Evolutionary conservation across 2,888 invertebrate genomes (phyloP).

Genomic region (Schizaphis graminum): DNA sequence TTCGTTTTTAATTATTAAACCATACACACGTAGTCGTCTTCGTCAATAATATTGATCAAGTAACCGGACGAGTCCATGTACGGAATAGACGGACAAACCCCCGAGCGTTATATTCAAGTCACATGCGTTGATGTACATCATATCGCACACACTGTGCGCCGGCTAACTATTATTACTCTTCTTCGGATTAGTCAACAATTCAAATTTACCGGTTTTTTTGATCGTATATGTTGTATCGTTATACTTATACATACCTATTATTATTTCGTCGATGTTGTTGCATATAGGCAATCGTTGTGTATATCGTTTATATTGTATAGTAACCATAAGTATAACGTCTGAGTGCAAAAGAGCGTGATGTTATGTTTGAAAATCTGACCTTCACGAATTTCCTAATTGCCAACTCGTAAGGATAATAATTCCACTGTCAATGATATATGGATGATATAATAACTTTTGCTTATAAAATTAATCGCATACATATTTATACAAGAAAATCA

Average conservation of each 20-base stretch:
- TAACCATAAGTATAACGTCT: background rate
- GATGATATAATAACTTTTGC: background rate
- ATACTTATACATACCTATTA: background rate
- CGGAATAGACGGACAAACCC: slow-evolving; percentile 30
- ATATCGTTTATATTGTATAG: background rate
- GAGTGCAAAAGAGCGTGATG: background rate
- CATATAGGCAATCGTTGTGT: background rate
- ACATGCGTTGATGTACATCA: slow-evolving; percentile 50
- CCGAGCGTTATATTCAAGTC: slow-evolving; percentile 53
- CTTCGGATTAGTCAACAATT: slow-evolving; percentile 49
- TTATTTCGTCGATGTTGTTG: slow-evolving; percentile 34
- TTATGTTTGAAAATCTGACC: background rate
- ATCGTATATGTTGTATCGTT: background rate
- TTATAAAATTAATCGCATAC: background rate
- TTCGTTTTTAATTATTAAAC: slow-evolving; percentile 52
- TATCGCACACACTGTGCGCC: slow-evolving; percentile 53
- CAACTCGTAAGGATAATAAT: background rate
- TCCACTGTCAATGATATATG: background rate
- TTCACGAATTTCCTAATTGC: slow-evolving; percentile 23
- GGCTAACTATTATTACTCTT: background rate
- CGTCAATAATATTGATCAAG: slow-evolving; percentile 52
- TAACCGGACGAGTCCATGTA: slow-evolving; percentile 62
- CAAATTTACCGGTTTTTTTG: slow-evolving; percentile 50
- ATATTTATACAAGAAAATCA: background rate
- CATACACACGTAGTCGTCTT: slow-evolving; percentile 24